Percentiles rank a stretch among this genome's conserved stretches.
Evolutionary conservation across 2,888 invertebrate species (phyloP).

Genomic region (Machimus rusticus): DNA sequence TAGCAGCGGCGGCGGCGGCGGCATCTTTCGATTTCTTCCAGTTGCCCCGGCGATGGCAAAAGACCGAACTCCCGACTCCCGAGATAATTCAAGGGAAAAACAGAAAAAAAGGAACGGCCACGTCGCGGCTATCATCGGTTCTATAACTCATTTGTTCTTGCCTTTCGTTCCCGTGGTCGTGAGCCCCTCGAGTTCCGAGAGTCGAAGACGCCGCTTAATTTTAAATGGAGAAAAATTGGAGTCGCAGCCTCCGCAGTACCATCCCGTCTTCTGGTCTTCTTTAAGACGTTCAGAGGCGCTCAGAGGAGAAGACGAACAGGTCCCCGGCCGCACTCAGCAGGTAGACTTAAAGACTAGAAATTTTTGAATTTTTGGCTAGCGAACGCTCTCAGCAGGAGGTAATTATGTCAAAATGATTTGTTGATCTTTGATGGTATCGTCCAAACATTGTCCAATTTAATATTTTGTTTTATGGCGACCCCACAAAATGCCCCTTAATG

Average conservation of each 20-base stretch:
- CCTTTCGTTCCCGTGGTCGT: not conserved
- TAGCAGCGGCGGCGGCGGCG: too few relatives aligned
- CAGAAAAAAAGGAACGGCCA: not conserved
- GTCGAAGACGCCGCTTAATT: not conserved
- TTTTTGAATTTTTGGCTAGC: constrained; percentile 22
- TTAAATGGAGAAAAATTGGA: not conserved
- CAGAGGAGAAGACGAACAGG: not conserved
- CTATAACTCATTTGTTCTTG: constrained; percentile 31
- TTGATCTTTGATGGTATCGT: constrained; percentile 44
- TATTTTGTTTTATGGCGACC: constrained; percentile 10
- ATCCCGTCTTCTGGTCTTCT: not conserved
- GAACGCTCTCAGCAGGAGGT: constrained; percentile 38
- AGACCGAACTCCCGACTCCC: not conserved
- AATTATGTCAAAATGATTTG: constrained; percentile 44
- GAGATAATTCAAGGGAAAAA: not conserved
- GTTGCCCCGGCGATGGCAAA: not conserved
- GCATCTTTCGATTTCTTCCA: not conserved
- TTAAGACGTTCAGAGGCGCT: not conserved
- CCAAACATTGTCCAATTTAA: constrained; percentile 16
- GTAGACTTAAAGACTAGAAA: not conserved
- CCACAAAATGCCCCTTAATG: constrained; percentile 24
- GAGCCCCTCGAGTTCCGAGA: not conserved
- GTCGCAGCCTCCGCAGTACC: not conserved
- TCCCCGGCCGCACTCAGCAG: constrained; percentile 1
- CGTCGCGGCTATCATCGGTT: constrained; percentile 21